Conservation (phyloP, 2,113 vertebrate genomes). For the Sarotherodon lohbergeri region DNA sequence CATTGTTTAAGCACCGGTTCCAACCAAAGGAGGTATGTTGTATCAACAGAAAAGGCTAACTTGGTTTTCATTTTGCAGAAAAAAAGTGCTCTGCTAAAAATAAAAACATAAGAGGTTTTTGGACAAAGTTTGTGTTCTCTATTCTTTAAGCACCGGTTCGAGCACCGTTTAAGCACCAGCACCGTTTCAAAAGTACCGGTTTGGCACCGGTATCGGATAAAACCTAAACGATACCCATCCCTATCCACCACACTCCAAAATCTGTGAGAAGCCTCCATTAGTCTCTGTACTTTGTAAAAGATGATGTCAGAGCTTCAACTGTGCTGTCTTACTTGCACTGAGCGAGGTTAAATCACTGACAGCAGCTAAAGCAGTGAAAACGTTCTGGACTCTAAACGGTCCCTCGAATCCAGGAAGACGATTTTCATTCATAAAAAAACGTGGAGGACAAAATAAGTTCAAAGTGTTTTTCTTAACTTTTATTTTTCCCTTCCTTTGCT, state of each 20-base stretch:
- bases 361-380: background rate
- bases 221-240: too few species aligned
- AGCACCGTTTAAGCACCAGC: too few species aligned
- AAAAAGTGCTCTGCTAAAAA: too few species aligned
- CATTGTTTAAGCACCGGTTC: too few species aligned
- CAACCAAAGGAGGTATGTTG: too few species aligned
- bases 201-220: too few species aligned
- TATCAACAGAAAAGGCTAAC: too few species aligned
- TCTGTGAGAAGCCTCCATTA: background rate
- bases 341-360: background rate
- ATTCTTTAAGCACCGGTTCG: too few species aligned
- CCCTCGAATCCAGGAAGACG: background rate
- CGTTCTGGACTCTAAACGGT: background rate
- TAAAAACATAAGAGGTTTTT: too few species aligned
- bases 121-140: too few species aligned
- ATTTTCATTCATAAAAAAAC: background rate
- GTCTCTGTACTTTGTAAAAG: background rate
- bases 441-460: background rate
- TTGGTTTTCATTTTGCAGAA: too few species aligned
- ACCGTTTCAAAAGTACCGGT: too few species aligned
- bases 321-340: background rate
- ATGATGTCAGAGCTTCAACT: background rate
- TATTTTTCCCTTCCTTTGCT: background rate
- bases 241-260: background rate
- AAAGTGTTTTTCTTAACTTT: background rate